A percentile compares a stretch with the other conserved stretches of the same genome.
These are phyloP conservation scores for Periophthalmus magnuspinnatus DNA, from an alignment of 2,797 vertebrate genomes.

Conservation along the genomic window DNA sequence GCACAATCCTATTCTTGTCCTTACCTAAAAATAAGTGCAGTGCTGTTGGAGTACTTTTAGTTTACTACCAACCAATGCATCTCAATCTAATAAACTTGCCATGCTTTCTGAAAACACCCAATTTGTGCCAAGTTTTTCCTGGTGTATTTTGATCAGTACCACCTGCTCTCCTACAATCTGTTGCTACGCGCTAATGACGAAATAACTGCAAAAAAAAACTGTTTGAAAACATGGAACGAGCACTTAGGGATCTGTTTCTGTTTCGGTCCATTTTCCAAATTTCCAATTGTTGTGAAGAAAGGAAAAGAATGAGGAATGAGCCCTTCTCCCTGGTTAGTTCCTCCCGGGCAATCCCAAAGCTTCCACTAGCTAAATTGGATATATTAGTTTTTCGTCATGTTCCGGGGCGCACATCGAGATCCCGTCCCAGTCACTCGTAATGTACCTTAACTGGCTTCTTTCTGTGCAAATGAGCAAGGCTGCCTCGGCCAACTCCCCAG, in stretches of 20 bases:
- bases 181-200: neutral
- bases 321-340: conserved; percentile 3
- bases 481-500: conserved; percentile 1
- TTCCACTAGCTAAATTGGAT: conserved; percentile 11
- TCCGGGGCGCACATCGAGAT: neutral
- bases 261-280: conserved; percentile 7
- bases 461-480: conserved; percentile 23
- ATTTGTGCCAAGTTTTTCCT: neutral
- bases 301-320: neutral
- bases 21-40: neutral
- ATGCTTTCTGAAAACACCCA: neutral
- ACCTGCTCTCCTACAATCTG: neutral
- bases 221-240: conserved; percentile 8
- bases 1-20: neutral
- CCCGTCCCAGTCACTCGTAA: conserved; percentile 5
- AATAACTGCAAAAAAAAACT: conserved; percentile 19
- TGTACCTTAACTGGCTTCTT: conserved; percentile 6
- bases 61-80: neutral
- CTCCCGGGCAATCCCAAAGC: conserved; percentile 14
- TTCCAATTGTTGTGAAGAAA: neutral
- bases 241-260: conserved; percentile 15
- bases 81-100: neutral
- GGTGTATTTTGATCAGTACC: neutral
- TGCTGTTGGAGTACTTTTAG: neutral
- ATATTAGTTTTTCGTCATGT: conserved; percentile 8